Base-by-base conservation (phyloP, 2,888 invertebrate genomes). In the Rhogogaster chlorosoma region DNA sequence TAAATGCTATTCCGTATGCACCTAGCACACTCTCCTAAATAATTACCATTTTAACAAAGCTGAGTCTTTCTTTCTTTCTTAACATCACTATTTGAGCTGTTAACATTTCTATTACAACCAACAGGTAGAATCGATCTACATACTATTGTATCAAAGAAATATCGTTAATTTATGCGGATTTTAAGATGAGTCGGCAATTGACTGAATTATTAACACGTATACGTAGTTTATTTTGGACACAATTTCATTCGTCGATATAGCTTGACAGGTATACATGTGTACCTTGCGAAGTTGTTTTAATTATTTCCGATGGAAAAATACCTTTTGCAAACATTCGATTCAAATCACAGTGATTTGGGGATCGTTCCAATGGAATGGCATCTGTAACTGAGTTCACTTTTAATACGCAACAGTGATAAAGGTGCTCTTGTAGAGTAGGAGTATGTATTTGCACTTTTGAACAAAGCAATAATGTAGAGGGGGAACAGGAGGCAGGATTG, bases 381-480 rank as follows among this genome's bases (percentile, higher is more conserved):
- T 77, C 49, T 77, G 32, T 77, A 77, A 73, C 45, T 53, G 77
- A 38, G 29, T 77, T 77, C 53, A 49, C 32, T 77, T 77, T 49
- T n/a, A 26, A 53, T 53, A 49, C 77, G 53, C 29, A 18, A 77
- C 49, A 77, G 32, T 77, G 53, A 53, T 32, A 26, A 53, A 53
- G 53, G 53, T 77, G 53, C 53, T 49, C n/a, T 42, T 22, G 73
- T 45, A 42, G 26, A 38, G 42, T 45, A 12, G 67, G 29, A 45
- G 42, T 53, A 38, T 29, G 32, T 77, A 53, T 53, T 77, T 53
- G 77, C 77, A 53, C 38, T 77, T 32, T 29, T 29, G 77, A 77
- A 77, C 53, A 77, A 77, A 49, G 77, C 77, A 49, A 77, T 77
- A 77, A 77, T 53, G 77, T 53, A n/a, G 53, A 77, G 53, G 53